Evolutionary conservation across 2,888 invertebrate species (phyloP).

Genomic region (Diaprepes abbreviatus): DNA sequence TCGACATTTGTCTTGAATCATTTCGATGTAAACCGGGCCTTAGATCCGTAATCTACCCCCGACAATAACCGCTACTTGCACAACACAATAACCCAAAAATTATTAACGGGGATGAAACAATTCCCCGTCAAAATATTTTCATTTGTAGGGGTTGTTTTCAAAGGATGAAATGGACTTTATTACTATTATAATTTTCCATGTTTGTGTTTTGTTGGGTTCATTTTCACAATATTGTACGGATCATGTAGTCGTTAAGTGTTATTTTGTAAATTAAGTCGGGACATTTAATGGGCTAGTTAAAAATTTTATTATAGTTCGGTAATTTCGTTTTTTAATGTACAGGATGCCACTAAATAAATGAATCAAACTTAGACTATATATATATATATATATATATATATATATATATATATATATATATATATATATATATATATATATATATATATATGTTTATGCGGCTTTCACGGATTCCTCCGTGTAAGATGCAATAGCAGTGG

Average conservation of each 20-base stretch:
- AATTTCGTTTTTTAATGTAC: too few relatives aligned
- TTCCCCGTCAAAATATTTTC: constrained; percentile 56
- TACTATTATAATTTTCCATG: constrained; percentile 37
- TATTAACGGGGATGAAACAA: constrained; percentile 54
- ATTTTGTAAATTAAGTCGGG: constrained; percentile 17
- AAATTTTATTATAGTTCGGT: too few relatives aligned
- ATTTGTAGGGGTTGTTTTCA: constrained; percentile 30
- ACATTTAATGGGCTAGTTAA: background rate
- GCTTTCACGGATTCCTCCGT: too few relatives aligned
- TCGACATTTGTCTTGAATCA: too few relatives aligned
- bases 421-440: too few relatives aligned
- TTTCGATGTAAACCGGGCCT: constrained; percentile 1
- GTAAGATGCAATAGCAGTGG: too few relatives aligned
- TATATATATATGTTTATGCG: too few relatives aligned
- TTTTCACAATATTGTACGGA: constrained; percentile 33
- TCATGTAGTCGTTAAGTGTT: constrained; percentile 12
- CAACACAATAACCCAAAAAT: constrained; percentile 43
- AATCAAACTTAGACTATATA: too few relatives aligned
- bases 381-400: too few relatives aligned
- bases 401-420: too few relatives aligned
- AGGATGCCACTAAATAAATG: too few relatives aligned
- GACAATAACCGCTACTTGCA: constrained; percentile 12
- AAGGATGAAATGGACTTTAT: constrained; percentile 27
- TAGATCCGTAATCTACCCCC: constrained; percentile 11
- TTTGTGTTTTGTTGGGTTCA: constrained; percentile 28